These are phyloP conservation scores for Pygoscelis antarcticus DNA, from an alignment of 2,113 vertebrate species.

Conservation along the genomic window DNA sequence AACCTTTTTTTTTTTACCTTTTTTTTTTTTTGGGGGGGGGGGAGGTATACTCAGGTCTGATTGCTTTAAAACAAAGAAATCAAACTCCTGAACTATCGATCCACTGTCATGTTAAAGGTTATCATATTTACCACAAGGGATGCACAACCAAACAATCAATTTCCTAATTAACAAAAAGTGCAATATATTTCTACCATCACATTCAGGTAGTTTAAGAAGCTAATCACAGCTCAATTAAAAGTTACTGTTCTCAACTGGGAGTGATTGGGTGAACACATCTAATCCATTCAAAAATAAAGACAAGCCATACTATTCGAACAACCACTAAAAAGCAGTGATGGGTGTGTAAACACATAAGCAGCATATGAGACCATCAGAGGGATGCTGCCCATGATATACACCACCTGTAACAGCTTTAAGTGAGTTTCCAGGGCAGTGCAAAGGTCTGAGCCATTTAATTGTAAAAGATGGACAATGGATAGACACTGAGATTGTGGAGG, in stretches of 20 bases:
- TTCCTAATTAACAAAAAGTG: background rate
- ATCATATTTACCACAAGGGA: background rate
- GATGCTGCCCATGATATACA: background rate
- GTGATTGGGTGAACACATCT: background rate
- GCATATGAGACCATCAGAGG: no score
- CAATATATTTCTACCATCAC: background rate
- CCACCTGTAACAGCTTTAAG: background rate
- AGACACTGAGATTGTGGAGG: background rate
- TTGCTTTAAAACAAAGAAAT: constrained; percentile 1
- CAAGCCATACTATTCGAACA: background rate
- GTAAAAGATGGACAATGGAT: background rate
- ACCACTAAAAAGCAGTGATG: background rate
- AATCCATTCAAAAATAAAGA: background rate
- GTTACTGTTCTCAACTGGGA: background rate
- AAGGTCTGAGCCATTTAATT: background rate
- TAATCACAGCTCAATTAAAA: constrained; percentile 1
- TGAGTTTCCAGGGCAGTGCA: background rate
- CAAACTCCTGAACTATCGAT: background rate
- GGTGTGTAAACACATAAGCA: background rate
- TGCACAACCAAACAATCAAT: background rate
- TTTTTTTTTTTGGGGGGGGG: rapidly evolving
- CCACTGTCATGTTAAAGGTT: background rate
- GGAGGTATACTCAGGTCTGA: background rate
- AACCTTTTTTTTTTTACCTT: rapidly evolving
- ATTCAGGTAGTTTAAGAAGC: background rate